Percentiles rank a stretch among this genome's conserved stretches.
phyloP scores from a whole-genome alignment of 2,888 invertebrate genomes.

The Neuroscelio doddi region DNA sequence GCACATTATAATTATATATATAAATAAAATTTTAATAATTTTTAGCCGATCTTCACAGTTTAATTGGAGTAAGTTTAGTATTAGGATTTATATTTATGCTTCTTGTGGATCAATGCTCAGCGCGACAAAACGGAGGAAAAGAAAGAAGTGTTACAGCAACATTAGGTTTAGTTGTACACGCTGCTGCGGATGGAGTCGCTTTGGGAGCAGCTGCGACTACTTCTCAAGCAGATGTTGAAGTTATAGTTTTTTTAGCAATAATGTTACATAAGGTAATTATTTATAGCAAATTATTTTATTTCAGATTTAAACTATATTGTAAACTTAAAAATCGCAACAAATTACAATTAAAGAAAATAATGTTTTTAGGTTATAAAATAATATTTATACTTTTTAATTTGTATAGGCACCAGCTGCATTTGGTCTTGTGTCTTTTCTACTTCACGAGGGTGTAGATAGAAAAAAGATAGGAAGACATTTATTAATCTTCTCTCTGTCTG shows the following conservation, averaged over 20 bases:
- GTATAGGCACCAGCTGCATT: conserved; percentile 95
- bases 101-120: conserved; percentile 89
- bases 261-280: conserved; percentile 92
- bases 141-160: conserved; percentile 94
- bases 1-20: not conserved
- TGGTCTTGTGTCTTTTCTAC: conserved; percentile 96
- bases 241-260: conserved; percentile 98
- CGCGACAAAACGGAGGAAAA: conserved; percentile 76
- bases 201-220: conserved; percentile 98
- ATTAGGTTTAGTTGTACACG: conserved; percentile 96
- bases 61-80: conserved; percentile 94
- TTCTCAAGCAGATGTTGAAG: conserved; percentile 95
- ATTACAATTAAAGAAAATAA: too few relatives aligned
- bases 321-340: too few relatives aligned
- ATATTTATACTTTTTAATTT: too few relatives aligned
- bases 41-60: conserved; percentile 79
- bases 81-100: conserved; percentile 98
- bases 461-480: conserved; percentile 91
- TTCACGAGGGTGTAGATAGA: conserved; percentile 95
- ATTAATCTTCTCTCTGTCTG: conserved; percentile 92
- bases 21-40: conserved; percentile 24
- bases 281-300: not conserved
- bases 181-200: conserved; percentile 98
- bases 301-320: too few relatives aligned
- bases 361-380: too few relatives aligned